A percentile compares a stretch with the other conserved stretches of the same genome.
These are phyloP conservation scores for Cinclus mexicanus DNA, from an alignment of 2,113 vertebrate genomes.

Conservation along the genomic window DNA sequence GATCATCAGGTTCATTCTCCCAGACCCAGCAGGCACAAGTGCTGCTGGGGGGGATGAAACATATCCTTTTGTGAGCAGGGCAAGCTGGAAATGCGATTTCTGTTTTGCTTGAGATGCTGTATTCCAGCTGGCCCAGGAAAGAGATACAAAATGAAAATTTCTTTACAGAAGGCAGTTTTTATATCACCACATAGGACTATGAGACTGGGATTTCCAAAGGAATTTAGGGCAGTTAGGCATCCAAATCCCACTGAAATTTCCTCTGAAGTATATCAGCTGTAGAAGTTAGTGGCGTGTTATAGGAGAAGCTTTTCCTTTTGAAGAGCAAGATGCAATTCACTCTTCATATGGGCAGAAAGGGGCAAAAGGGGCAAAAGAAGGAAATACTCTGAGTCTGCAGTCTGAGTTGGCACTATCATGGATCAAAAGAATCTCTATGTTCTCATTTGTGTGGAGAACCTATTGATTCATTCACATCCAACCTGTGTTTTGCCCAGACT, in stretches of 20 bases:
- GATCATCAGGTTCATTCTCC: background rate
- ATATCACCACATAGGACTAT: background rate
- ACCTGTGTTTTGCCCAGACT: background rate
- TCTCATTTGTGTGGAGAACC: background rate
- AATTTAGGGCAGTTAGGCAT: background rate
- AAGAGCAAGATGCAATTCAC: background rate
- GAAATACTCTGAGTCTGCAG: background rate
- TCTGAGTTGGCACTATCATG: background rate
- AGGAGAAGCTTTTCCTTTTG: background rate
- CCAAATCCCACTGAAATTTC: constrained; percentile 12
- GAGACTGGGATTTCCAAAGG: background rate
- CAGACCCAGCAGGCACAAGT: background rate
- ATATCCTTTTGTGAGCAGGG: background rate
- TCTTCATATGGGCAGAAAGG: background rate
- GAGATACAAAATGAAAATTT: background rate
- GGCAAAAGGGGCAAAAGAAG: background rate
- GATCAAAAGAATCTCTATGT: background rate
- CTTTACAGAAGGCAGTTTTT: background rate
- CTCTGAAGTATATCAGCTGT: background rate
- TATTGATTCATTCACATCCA: background rate
- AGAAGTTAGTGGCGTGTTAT: background rate
- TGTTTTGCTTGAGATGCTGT: background rate
- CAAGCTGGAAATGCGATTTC: background rate
- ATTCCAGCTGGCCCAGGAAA: background rate
- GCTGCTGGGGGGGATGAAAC: background rate